These are phyloP conservation scores for Equus quagga DNA, from an alignment of 2,113 vertebrate species.

Conservation along the genomic window DNA sequence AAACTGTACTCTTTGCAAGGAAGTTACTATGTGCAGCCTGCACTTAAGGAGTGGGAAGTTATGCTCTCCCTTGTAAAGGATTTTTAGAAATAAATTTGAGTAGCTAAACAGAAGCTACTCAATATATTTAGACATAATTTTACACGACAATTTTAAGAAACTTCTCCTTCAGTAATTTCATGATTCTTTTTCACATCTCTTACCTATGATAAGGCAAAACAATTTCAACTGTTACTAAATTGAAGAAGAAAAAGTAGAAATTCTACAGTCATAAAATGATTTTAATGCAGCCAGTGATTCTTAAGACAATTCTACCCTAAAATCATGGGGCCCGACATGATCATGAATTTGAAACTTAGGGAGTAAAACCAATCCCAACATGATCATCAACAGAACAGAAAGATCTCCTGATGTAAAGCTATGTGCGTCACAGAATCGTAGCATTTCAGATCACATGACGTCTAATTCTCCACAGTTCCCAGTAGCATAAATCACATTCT, in stretches of 20 bases:
- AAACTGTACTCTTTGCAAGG: background rate
- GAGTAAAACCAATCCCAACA: background rate
- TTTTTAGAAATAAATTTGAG: background rate
- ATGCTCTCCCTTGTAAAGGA: background rate
- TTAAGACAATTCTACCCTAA: background rate
- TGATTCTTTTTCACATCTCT: constrained; percentile 20
- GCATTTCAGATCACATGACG: background rate
- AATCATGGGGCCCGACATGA: background rate
- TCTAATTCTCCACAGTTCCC: background rate
- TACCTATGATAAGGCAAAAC: background rate
- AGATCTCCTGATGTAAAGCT: background rate
- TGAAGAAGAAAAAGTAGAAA: background rate
- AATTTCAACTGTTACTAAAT: background rate
- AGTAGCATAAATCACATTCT: background rate
- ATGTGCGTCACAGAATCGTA: background rate
- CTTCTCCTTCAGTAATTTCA: background rate
- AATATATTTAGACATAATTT: constrained; percentile 25
- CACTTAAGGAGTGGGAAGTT: background rate
- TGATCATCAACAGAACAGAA: background rate
- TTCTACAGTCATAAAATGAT: background rate
- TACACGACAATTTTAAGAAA: background rate
- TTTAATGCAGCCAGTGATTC: background rate
- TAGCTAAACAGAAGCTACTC: background rate
- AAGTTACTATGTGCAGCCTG: background rate
- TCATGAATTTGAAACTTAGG: background rate